Evolutionary conservation across 2,113 vertebrate species (phyloP).

Genomic region (Passer montanus): DNA sequence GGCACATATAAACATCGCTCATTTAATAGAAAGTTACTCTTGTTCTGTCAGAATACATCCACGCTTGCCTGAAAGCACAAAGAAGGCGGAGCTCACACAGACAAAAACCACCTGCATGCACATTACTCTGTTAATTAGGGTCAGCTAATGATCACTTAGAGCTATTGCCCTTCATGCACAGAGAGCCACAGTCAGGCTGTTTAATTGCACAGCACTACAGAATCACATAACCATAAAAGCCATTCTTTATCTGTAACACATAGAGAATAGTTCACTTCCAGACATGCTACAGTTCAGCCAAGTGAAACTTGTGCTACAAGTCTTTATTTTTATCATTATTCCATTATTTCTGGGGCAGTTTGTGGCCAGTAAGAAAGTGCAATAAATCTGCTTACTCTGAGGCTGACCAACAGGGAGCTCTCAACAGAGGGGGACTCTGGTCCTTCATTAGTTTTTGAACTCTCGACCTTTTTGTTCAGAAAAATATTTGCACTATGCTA

Average conservation of each 20-base stretch:
- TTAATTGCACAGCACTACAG: not conserved
- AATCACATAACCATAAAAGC: not conserved
- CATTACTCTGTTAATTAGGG: not conserved
- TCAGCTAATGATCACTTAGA: not conserved
- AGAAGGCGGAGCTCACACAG: not conserved
- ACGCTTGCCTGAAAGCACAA: not conserved
- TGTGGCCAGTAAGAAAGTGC: not conserved
- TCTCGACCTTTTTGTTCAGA: not conserved
- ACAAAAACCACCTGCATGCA: conserved; percentile 1
- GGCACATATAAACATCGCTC: not conserved
- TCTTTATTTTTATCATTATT: not conserved
- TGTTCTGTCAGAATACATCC: not conserved
- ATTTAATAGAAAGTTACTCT: not conserved
- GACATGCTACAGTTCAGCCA: not conserved
- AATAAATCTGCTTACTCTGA: not conserved
- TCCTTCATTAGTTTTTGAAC: conserved; percentile 40
- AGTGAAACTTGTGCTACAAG: not conserved
- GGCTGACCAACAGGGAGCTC: not conserved
- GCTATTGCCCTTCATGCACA: not conserved
- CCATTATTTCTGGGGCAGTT: not conserved
- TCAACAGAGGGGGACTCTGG: not conserved
- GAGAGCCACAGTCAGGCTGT: not conserved
- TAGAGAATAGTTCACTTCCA: not conserved
- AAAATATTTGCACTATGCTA: conserved; percentile 44
- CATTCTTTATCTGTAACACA: not conserved